Evolutionary conservation across 2,888 invertebrate species (phyloP), one percentile per base, ranked within the genome.

Genomic region (Osmoderma eremita): DNA sequence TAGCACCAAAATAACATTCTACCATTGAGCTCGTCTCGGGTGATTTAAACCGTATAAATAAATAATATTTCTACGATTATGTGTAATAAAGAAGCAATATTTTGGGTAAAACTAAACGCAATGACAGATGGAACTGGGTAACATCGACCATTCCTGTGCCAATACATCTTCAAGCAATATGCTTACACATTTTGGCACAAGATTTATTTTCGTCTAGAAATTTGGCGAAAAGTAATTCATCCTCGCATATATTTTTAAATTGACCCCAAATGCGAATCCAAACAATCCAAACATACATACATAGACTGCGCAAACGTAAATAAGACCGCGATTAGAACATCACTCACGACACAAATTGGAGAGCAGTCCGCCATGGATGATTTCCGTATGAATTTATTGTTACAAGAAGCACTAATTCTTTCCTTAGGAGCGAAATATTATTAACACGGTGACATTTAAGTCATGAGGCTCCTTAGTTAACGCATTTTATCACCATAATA

Each of bases 151-250:
- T 1, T 8, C 30, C 5, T 30, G 5, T 5, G 24, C 24, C 24
- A 24, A 24, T 24, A 30, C 10, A 30, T 30, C 30, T 30, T 30
- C 10, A 30, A 5, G 8, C 6, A 8, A 30, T 30, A 30, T 10
- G 10, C 30, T 30, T 30, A 10, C 30, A 30, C 30, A 30, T 30
- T 10, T 30, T 30, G 30, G 17, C 58, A n/a, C n/a, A 45, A 56
- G 45, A 45, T 12, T 48, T 61, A 61, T 61, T 61, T 61, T 30
- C 30, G 45, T 17, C 58, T 10, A 12, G 17, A 61, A 30, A 61
- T 61, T 61, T 61, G 22, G 45, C 24, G 41, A 56, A 38, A 58
- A 13, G 17, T 61, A 48, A 61, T 24, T 45, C 48, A 45, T 61
- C 17, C 17, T 24, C 42, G 30, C 30, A 17, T 15, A 17, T 45